Evolutionary conservation across 2,888 invertebrate species (phyloP).

Genomic region (Callosobruchus maculatus): DNA sequence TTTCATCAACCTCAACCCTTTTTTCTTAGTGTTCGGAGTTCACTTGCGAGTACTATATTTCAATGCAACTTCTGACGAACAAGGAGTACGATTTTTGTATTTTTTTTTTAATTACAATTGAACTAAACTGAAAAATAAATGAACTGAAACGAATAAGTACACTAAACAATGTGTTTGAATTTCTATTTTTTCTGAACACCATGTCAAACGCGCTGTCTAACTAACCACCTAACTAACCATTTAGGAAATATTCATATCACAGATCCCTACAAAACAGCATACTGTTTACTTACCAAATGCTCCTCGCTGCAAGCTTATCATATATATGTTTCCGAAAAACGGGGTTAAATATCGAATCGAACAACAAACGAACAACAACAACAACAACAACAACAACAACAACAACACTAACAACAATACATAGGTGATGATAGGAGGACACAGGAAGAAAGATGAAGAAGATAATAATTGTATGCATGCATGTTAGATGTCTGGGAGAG

Average conservation of each 20-base stretch:
- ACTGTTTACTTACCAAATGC: constrained; percentile 41
- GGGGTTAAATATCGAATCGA: not conserved
- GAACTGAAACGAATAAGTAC: too few species aligned
- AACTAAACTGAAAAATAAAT: too few species aligned
- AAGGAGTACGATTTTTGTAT: too few species aligned
- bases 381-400: constrained; percentile 31
- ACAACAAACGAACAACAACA: constrained; percentile 21
- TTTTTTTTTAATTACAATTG: too few species aligned
- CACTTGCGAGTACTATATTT: too few species aligned
- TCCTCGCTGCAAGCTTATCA: constrained; percentile 44
- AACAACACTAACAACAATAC: constrained; percentile 18
- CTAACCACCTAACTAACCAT: not conserved
- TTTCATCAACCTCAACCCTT: too few species aligned
- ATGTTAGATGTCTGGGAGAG: constrained; percentile 40
- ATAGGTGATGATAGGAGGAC: constrained; percentile 22
- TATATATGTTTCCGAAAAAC: constrained; percentile 2
- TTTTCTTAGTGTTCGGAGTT: too few species aligned
- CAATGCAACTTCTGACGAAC: too few species aligned
- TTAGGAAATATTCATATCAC: not conserved
- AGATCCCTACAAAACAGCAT: constrained; percentile 36
- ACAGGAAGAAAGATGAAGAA: constrained; percentile 28
- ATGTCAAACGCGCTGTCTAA: not conserved
- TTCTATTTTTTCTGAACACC: too few species aligned
- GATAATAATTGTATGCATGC: constrained; percentile 42
- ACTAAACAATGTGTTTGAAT: too few species aligned